Evolutionary conservation across 1,140 invertebrate genomes (phyloP).

Genomic region (Drosophila varians): DNA sequence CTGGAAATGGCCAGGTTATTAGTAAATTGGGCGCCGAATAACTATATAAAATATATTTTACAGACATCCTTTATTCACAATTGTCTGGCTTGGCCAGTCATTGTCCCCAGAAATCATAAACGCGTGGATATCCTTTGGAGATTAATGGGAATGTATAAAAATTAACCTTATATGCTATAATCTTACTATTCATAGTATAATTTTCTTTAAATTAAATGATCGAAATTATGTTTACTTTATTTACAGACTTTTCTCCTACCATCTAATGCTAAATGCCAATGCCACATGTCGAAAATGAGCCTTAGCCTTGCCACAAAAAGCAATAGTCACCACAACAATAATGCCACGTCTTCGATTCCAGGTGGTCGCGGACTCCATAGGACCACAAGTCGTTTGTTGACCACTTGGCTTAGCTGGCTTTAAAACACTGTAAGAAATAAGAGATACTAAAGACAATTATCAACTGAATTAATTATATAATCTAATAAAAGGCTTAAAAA

Average conservation of each 20-base stretch:
- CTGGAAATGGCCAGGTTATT: conserved; percentile 45
- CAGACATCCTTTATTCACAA: conserved; percentile 1
- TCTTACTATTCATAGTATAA: not conserved
- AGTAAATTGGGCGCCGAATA: conserved; percentile 71
- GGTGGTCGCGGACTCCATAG: conserved; percentile 36
- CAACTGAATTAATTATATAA: not conserved
- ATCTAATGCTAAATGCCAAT: not conserved
- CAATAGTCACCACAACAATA: conserved; percentile 13
- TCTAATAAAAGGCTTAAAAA: not conserved
- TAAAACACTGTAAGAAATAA: not conserved
- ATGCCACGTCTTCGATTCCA: conserved; percentile 38
- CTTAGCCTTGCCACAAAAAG: not conserved
- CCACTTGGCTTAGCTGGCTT: conserved; percentile 11
- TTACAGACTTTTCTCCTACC: not conserved
- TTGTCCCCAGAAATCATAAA: conserved; percentile 11
- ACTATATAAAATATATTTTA: conserved; percentile 30
- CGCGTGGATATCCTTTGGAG: too few relatives aligned
- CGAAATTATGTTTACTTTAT: not conserved
- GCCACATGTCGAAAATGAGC: conserved; percentile 1
- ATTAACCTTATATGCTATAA: too few relatives aligned
- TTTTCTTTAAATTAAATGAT: not conserved
- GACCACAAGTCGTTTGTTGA: conserved; percentile 23
- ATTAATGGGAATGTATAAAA: too few relatives aligned
- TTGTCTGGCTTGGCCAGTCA: conserved; percentile 32
- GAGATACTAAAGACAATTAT: not conserved